Base-by-base conservation (phyloP, 2,797 vertebrate genomes). In the Pagetopsis macropterus region DNA sequence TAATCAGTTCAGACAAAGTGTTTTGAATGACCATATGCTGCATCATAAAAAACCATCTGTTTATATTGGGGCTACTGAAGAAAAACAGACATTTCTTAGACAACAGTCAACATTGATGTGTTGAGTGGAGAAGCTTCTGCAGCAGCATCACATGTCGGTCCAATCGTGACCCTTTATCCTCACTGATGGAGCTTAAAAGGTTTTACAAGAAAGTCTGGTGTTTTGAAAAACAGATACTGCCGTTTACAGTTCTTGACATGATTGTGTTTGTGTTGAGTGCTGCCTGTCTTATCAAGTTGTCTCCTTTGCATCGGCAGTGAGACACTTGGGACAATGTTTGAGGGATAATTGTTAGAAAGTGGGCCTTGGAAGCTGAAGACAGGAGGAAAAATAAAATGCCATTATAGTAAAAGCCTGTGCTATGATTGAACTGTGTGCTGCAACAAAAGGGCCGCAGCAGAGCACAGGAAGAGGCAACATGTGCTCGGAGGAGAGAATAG, bases 361-460 rank as follows among this genome's bases (percentile, higher is more conserved):
- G 49, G 50, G 51, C 57, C 54, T 73, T 73, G 65, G 72, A 64
- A 84, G 70, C 70, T n/a, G n/a, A n/a, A 9, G 65, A 86, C 69
- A 62, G 73, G 74, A 69, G 61, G 49, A 68, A 52, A 27, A 78
- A 80, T 69, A 70, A 72, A 76, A 72, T 70, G 44, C 79, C 76
- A 66, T 76, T 75, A 72, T 43, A 76, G 61, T 76, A 76, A 85
- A 84, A 84, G 75, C 79, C 60, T 71, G 16, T 16, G 55, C 75
- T 65, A 23, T 61, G 58, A 54, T 70, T 81, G 67, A 23, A 14
- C 19, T 59, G 23, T 46, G 50, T 45, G 58, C 16, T 54, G 51
- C 50, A 61, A 68, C 54, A 68, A 49, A 79, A n/a, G 56, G 27
- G 27, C 27, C 65, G 66, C 52, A 69, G 40, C 40, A 10, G 31